A percentile compares a stretch with the other conserved stretches of the same genome.
Evolutionary conservation across 2,888 invertebrate species (phyloP).

Genomic region (Caenorhabditis wallacei): DNA sequence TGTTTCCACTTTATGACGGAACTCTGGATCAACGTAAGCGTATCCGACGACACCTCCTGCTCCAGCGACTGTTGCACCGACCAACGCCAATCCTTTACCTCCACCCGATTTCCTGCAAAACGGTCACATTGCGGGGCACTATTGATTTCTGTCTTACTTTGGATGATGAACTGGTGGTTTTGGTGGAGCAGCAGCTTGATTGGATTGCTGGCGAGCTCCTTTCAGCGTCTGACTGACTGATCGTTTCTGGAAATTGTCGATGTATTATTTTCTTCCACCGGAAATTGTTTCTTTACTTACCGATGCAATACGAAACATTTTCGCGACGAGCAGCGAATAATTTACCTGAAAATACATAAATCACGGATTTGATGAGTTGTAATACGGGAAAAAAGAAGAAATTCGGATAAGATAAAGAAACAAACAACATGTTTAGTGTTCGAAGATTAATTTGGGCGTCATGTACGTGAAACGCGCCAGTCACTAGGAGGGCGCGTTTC

Average conservation of each 20-base stretch:
- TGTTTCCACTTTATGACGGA: slow-evolving; percentile 74
- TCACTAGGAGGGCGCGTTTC: background rate
- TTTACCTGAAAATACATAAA: slow-evolving; percentile 50
- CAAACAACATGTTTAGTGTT: slow-evolving; percentile 45
- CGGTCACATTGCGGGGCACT: background rate
- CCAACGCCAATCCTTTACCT: slow-evolving; percentile 66
- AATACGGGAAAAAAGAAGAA: background rate
- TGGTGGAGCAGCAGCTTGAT: slow-evolving; percentile 63
- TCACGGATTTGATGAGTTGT: background rate
- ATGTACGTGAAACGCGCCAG: slow-evolving; percentile 56
- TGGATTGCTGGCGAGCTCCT: slow-evolving; percentile 68
- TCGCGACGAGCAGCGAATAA: slow-evolving; percentile 44
- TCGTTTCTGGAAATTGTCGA: slow-evolving; percentile 62
- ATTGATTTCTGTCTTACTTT: slow-evolving; percentile 25
- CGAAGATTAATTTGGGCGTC: slow-evolving; percentile 54
- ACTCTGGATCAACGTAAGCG: slow-evolving; percentile 77
- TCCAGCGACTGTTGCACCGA: slow-evolving; percentile 69
- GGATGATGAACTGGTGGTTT: slow-evolving; percentile 45
- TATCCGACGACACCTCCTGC: slow-evolving; percentile 78
- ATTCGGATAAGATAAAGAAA: slow-evolving; percentile 22
- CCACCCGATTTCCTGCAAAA: slow-evolving; percentile 69
- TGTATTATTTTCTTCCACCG: background rate
- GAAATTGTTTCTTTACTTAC: slow-evolving; percentile 12
- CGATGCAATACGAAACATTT: slow-evolving; percentile 66
- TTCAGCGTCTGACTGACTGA: slow-evolving; percentile 64